phyloP scores from a whole-genome alignment of 1,140 invertebrate genomes.

The Campoletis sonorensis region DNA sequence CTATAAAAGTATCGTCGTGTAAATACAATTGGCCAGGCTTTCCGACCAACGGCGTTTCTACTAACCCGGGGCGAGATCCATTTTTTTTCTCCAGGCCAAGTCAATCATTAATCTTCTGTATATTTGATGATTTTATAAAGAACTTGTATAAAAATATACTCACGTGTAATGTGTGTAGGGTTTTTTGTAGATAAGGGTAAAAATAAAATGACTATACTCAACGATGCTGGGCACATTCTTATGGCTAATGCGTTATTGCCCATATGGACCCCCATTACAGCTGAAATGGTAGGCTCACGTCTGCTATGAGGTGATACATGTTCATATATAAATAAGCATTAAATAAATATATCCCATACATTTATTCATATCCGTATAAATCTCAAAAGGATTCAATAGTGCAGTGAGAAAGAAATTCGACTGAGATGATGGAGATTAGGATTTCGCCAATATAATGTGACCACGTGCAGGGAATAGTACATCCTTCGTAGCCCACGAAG shows the following conservation, averaged over 20 bases:
- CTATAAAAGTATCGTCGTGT: too few relatives aligned
- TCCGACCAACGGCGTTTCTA: too few relatives aligned
- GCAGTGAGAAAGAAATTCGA: background rate
- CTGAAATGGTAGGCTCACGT: background rate
- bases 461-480: background rate
- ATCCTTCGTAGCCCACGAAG: background rate
- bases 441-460: conserved; percentile 1
- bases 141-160: background rate
- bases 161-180: background rate
- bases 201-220: background rate
- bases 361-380: background rate
- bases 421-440: background rate
- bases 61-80: too few relatives aligned
- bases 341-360: background rate
- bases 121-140: too few relatives aligned
- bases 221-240: background rate
- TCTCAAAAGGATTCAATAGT: conserved; percentile 24
- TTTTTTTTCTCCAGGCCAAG: too few relatives aligned
- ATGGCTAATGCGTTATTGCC: background rate
- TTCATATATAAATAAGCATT: too few relatives aligned
- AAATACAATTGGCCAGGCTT: too few relatives aligned
- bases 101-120: too few relatives aligned
- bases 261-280: background rate
- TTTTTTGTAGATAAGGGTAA: background rate
- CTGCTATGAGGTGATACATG: too few relatives aligned